Conservation (phyloP, 2,113 vertebrate species). For the Spizaetus ornatus region DNA sequence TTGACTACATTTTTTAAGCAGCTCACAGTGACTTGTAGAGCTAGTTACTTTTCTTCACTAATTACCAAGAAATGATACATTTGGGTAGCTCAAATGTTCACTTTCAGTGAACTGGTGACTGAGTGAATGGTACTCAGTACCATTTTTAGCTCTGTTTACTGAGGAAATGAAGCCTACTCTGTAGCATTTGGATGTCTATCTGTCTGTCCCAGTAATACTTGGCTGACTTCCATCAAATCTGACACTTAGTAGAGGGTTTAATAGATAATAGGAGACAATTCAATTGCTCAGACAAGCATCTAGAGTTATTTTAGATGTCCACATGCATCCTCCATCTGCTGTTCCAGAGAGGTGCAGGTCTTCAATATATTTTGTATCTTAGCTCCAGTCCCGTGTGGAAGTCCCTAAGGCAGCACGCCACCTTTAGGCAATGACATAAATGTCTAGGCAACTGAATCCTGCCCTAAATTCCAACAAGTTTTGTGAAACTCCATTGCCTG, state of each 20-base stretch:
- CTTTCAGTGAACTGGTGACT: background rate
- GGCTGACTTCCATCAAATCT: background rate
- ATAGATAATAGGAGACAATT: background rate
- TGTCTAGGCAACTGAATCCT: background rate
- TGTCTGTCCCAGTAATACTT: background rate
- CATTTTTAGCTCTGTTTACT: background rate
- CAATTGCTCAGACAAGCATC: background rate
- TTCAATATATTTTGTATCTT: background rate
- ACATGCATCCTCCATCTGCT: background rate
- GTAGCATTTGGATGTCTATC: background rate
- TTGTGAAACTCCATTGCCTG: background rate
- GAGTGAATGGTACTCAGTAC: background rate
- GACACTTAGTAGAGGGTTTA: background rate
- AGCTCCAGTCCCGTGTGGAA: background rate
- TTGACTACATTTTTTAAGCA: background rate
- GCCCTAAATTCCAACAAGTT: background rate
- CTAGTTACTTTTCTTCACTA: background rate
- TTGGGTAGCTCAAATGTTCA: background rate
- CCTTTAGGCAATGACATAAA: background rate
- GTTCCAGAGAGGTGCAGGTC: background rate
- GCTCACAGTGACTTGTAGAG: background rate
- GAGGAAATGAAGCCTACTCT: background rate
- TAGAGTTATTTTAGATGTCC: background rate
- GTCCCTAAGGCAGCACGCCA: accelerated
- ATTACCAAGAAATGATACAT: background rate